Conservation (phyloP, 2,113 vertebrate genomes). For the Eulemur macaco region DNA sequence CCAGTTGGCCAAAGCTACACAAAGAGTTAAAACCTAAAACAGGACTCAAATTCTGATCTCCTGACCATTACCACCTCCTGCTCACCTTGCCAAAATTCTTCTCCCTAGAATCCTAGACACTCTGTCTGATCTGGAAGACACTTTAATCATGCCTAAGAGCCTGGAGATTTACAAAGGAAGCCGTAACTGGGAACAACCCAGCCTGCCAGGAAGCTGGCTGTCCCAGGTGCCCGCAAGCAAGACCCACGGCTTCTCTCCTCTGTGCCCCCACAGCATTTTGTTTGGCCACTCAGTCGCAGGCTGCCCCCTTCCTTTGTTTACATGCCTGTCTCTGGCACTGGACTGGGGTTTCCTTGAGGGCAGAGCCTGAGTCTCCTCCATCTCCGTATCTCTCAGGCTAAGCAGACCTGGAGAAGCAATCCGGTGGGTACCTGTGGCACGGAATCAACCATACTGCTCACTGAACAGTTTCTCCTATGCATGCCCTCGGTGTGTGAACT, state of each 20-base stretch:
- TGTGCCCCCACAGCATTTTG: background rate
- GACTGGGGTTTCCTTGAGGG: background rate
- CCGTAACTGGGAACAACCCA: background rate
- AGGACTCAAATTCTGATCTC: background rate
- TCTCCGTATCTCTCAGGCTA: background rate
- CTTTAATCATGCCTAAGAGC: background rate
- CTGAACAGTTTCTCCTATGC: background rate
- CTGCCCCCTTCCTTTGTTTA: background rate
- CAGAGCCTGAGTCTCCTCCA: background rate
- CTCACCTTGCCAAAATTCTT: background rate
- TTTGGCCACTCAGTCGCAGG: background rate
- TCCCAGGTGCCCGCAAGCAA: background rate
- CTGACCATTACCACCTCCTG: background rate
- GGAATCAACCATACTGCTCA: background rate
- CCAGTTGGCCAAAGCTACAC: background rate
- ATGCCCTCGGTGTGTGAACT: background rate
- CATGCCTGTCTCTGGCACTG: background rate
- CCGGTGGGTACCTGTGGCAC: background rate
- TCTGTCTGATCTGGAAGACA: background rate
- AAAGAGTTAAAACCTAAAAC: background rate
- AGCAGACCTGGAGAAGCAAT: background rate
- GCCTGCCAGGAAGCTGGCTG: background rate
- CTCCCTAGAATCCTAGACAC: background rate
- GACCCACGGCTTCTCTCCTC: background rate
- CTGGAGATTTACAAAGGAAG: conserved; percentile 10